Evolutionary conservation across 1,140 invertebrate genomes (phyloP).

Genomic region (Drosophila ohnishii): DNA sequence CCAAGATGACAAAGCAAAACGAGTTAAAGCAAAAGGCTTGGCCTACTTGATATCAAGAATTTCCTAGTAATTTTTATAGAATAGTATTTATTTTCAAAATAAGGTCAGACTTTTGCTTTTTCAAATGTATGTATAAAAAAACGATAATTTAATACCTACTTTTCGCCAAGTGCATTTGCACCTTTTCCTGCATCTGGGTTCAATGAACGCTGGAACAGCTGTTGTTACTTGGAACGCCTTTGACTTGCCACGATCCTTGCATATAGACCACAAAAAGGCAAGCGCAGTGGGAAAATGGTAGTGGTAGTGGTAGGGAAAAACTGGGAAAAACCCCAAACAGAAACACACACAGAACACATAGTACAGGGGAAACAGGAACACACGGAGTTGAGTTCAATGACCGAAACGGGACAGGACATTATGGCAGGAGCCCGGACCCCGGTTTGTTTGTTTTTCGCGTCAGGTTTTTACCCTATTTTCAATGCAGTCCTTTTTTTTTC

Average conservation of each 20-base stretch:
- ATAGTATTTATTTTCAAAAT: neutral
- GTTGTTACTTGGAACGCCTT: conserved; percentile 20
- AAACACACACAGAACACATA: neutral
- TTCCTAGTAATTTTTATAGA: too few species aligned
- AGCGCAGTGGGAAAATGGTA: conserved; percentile 15
- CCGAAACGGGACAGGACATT: conserved; percentile 46
- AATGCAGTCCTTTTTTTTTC: conserved; percentile 53
- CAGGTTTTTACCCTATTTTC: conserved; percentile 80
- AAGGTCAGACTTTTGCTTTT: neutral
- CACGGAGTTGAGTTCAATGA: conserved; percentile 61
- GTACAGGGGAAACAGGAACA: neutral
- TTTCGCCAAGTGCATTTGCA: conserved; percentile 15
- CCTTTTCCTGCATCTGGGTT: conserved; percentile 24
- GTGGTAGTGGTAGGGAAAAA: conserved; percentile 37
- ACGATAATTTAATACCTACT: neutral
- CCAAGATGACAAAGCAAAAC: too few species aligned
- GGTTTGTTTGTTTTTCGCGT: conserved; percentile 77
- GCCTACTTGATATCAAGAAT: neutral
- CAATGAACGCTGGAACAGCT: conserved; percentile 50
- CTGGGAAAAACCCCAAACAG: conserved; percentile 29
- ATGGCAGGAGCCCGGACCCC: conserved; percentile 10
- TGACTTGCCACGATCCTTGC: conserved; percentile 33
- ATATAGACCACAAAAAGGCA: conserved; percentile 16
- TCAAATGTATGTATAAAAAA: neutral
- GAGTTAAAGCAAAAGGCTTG: neutral